A percentile compares a stretch with the other conserved stretches of the same genome.
phyloP scores from a whole-genome alignment of 2,888 invertebrate genomes.

The Lydus trimaculatus region DNA sequence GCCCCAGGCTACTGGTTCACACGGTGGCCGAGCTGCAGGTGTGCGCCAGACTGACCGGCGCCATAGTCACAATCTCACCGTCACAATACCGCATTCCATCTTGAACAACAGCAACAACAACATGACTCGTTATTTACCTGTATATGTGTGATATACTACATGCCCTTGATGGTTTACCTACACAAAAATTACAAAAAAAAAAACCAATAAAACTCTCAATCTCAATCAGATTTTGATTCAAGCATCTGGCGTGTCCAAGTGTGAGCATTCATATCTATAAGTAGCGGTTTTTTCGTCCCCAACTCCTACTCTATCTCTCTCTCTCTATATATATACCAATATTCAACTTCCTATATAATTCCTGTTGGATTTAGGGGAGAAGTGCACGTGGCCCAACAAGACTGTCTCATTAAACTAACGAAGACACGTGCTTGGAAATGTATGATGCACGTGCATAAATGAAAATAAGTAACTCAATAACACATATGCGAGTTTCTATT shows the following conservation, averaged over 20 bases:
- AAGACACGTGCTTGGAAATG: slow-evolving; percentile 52
- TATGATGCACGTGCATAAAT: slow-evolving; percentile 43
- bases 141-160: slow-evolving; percentile 11
- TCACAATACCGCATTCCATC: slow-evolving; percentile 43
- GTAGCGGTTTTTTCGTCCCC: slow-evolving; percentile 1
- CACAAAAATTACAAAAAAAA: background rate
- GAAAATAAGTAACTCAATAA: slow-evolving; percentile 42
- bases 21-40: slow-evolving; percentile 57
- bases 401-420: slow-evolving; percentile 57
- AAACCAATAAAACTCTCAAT: background rate
- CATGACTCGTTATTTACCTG: slow-evolving; percentile 11
- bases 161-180: slow-evolving; percentile 18
- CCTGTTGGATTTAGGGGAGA: slow-evolving; percentile 41
- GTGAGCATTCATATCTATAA: slow-evolving; percentile 6
- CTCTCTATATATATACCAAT: background rate
- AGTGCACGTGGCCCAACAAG: slow-evolving; percentile 51
- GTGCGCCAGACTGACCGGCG: slow-evolving; percentile 60
- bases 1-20: slow-evolving; percentile 48
- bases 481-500: slow-evolving; percentile 27
- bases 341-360: slow-evolving; percentile 15
- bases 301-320: background rate
- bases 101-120: slow-evolving; percentile 26
- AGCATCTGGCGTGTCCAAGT: slow-evolving; percentile 6
- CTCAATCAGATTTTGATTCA: background rate
- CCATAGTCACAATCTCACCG: slow-evolving; percentile 45